phyloP scores from a whole-genome alignment of 2,797 vertebrate species.

The Schizopygopsis pylzovi region DNA sequence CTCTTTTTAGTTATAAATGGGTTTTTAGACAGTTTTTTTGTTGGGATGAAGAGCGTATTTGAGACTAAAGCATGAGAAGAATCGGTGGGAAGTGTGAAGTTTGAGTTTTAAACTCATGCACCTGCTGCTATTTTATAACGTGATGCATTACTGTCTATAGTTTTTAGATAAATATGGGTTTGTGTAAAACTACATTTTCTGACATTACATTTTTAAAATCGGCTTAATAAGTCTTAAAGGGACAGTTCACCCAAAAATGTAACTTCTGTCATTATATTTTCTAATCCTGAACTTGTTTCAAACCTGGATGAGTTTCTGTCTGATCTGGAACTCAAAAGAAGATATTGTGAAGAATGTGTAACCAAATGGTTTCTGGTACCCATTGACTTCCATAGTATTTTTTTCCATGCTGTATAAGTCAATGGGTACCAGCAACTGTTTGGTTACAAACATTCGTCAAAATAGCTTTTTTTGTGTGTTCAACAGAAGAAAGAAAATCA shows the following conservation, averaged over 20 bases:
- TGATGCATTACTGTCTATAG: slow-evolving; percentile 54
- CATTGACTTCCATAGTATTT: background rate
- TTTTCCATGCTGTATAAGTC: background rate
- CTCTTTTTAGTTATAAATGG: slow-evolving; percentile 65
- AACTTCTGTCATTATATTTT: too few species aligned
- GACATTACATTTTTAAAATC: background rate
- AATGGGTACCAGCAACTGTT: background rate
- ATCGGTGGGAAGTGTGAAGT: slow-evolving; percentile 68
- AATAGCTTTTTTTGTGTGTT: background rate
- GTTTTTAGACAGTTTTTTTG: slow-evolving; percentile 57
- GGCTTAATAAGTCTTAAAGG: background rate
- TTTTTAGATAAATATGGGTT: slow-evolving; percentile 47
- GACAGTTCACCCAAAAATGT: background rate
- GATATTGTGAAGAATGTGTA: background rate
- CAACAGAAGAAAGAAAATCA: background rate
- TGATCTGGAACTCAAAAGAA: background rate
- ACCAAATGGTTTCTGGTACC: background rate
- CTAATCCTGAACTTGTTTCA: background rate
- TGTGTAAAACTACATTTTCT: background rate
- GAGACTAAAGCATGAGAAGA: slow-evolving; percentile 63
- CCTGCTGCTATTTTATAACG: slow-evolving; percentile 80
- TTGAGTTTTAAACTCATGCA: slow-evolving; percentile 68
- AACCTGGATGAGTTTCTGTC: background rate
- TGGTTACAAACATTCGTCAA: background rate
- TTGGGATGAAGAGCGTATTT: slow-evolving; percentile 71